Conservation (phyloP, 2,888 invertebrate genomes). For the Teinopalpus imperialis region DNA sequence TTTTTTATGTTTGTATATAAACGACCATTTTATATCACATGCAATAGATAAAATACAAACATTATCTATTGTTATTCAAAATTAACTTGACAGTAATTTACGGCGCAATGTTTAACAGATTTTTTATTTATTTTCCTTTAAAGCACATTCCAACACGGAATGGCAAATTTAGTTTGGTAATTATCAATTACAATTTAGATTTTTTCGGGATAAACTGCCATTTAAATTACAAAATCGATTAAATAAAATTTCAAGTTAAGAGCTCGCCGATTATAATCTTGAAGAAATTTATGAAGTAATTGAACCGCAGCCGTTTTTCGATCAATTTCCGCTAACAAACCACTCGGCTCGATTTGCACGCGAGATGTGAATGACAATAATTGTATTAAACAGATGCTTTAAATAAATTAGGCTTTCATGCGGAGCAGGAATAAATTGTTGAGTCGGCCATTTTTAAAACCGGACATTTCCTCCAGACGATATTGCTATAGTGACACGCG, state of each 20-base stretch:
- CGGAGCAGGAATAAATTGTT: constrained; percentile 36
- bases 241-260: constrained; percentile 3
- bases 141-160: too few species aligned
- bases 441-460: constrained; percentile 22
- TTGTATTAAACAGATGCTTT: constrained; percentile 47
- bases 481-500: constrained; percentile 49
- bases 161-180: too few species aligned
- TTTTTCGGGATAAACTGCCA: neutral
- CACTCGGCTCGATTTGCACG: constrained; percentile 42
- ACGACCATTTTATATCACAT: too few species aligned
- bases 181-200: too few species aligned
- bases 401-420: constrained; percentile 41
- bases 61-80: too few species aligned
- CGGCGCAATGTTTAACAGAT: too few species aligned
- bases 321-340: constrained; percentile 4
- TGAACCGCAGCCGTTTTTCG: constrained; percentile 3
- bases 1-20: too few species aligned
- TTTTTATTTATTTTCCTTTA: too few species aligned
- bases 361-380: constrained; percentile 46
- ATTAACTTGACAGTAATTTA: too few species aligned
- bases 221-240: constrained; percentile 1
- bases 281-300: constrained; percentile 7
- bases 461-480: constrained; percentile 46
- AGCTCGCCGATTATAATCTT: constrained; percentile 1
- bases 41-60: too few species aligned